Evolutionary conservation across 2,113 vertebrate genomes (phyloP), one percentile per base, ranked within the genome.

Genomic region (Rhinogobius similis): DNA sequence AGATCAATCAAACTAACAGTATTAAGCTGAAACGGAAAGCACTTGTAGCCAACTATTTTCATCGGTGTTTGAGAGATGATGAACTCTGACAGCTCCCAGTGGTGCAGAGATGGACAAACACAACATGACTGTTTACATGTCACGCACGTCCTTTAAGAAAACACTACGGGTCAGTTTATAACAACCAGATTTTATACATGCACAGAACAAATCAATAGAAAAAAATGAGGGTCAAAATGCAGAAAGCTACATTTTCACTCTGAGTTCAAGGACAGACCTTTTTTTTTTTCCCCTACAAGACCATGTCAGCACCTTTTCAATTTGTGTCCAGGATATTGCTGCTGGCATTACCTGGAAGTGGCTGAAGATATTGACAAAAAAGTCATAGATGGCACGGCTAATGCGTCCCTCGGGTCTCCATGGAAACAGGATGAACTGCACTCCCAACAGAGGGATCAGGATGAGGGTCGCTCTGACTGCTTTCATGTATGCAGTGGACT

Each of bases 401-500:
- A 88, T 50, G 39, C 41, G 85, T 26, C 77, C 89, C 5, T 85
- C 63, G 0, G 93, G 93, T 23, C 68, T 78, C 65, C 78, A 78
- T 3, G 93, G 91, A 1, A 93, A 27, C 4, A 94, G 74, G 75
- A 94, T 88, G 77, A 81, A 93, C 82, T 93, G 92, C 39, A 90
- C 81, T 5, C 93, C 93, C 68, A 94, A 86, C 67, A 94, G 86
- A 0, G 93, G 93, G 39, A 94, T 88, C 43, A 94, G 92, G 82
- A 94, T 92, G 68, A 94, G 91, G 0, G 93, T 94, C 73, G 92
- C 93, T 21, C 93, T 83, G 10, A 94, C 93, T 0, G 86, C 93
- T 78, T 94, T 94, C 93, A 94, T 93, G 86, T 94, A 94, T 63
- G 87, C 29, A 0, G 84, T 93, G 68, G 88, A 91, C 84, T 94